These are phyloP conservation scores for Drosophila kohkoa DNA, from an alignment of 1,140 invertebrate species.

Conservation along the genomic window DNA sequence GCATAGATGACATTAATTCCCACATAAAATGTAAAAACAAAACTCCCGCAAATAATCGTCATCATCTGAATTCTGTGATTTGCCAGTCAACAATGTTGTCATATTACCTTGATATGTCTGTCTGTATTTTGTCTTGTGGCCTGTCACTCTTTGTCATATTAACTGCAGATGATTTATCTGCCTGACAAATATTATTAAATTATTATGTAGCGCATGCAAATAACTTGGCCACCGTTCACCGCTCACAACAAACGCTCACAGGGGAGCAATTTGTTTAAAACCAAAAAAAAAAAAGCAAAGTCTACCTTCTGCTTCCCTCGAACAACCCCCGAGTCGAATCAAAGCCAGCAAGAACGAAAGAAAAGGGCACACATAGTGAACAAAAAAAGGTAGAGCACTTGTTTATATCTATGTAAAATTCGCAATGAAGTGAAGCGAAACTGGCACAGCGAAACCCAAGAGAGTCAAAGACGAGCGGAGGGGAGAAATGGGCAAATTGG, in stretches of 20 bases:
- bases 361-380: slow-evolving; percentile 32
- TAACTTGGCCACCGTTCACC: slow-evolving; percentile 53
- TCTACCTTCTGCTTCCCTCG: neutral
- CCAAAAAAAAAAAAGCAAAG: neutral
- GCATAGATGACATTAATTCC: slow-evolving; percentile 73
- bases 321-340: slow-evolving; percentile 54
- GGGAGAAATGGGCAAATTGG: slow-evolving; percentile 59
- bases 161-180: slow-evolving; percentile 78
- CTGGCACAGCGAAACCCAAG: slow-evolving; percentile 35
- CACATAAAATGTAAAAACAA: slow-evolving; percentile 47
- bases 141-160: slow-evolving; percentile 80
- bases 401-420: slow-evolving; percentile 78
- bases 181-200: slow-evolving; percentile 84
- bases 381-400: slow-evolving; percentile 70
- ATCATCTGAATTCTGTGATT: neutral
- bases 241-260: slow-evolving; percentile 61
- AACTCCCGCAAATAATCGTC: neutral
- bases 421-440: slow-evolving; percentile 56
- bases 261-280: slow-evolving; percentile 79
- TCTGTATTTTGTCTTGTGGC: slow-evolving; percentile 12
- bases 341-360: slow-evolving; percentile 23
- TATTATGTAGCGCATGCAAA: slow-evolving; percentile 77
- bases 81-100: slow-evolving; percentile 59
- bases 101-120: slow-evolving; percentile 62
- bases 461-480: neutral